Conservation (phyloP, 2,113 vertebrate genomes). For the Campylomormyrus tamandua region DNA sequence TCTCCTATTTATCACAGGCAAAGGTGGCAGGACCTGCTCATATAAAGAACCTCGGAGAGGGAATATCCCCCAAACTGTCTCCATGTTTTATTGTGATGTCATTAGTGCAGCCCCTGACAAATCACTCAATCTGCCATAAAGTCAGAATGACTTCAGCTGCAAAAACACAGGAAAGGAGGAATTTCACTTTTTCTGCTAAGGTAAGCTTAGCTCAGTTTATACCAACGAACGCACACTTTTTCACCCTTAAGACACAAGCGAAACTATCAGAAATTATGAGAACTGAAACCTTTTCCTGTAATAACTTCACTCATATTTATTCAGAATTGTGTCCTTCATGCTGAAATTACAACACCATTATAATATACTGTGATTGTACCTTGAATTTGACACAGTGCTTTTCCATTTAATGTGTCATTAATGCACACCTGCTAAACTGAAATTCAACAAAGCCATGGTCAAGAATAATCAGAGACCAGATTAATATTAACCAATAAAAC, state of each 20-base stretch:
- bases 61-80: not conserved
- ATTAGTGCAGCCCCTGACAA: not conserved
- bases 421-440: not conserved
- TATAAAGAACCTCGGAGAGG: not conserved
- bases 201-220: not conserved
- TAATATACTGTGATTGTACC: not conserved
- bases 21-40: not conserved
- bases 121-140: not conserved
- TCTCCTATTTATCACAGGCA: not conserved
- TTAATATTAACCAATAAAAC: not conserved
- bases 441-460: not conserved
- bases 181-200: not conserved
- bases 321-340: not conserved
- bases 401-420: not conserved
- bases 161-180: not conserved
- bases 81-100: not conserved
- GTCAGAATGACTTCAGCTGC: not conserved
- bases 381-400: not conserved
- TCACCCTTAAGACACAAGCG: not conserved
- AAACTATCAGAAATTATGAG: not conserved
- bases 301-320: not conserved
- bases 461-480: not conserved
- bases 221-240: not conserved
- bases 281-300: not conserved
- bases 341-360: not conserved